A percentile compares a stretch with the other conserved stretches of the same genome.
phyloP scores from a whole-genome alignment of 2,797 vertebrate genomes.

The Phyllotis vaccarum region DNA sequence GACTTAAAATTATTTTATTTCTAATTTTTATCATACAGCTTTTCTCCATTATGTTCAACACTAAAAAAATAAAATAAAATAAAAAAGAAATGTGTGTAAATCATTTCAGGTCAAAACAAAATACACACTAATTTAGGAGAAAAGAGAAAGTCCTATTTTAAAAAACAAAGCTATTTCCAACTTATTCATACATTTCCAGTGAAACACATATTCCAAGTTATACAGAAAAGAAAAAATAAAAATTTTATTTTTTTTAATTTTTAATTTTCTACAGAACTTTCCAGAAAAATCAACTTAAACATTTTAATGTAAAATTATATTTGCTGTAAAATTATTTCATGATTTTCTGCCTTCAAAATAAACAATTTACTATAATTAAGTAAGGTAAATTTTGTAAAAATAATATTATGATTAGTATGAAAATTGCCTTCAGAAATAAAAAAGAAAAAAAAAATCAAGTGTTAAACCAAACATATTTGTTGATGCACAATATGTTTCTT shows the following conservation, averaged over 20 bases:
- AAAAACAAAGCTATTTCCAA: background rate
- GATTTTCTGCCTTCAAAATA: background rate
- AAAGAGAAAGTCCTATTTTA: background rate
- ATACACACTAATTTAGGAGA: background rate
- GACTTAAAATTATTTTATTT: background rate
- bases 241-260: no score
- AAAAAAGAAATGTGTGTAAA: background rate
- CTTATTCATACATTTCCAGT: background rate
- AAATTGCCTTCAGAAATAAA: constrained; percentile 4
- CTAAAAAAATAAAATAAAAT: background rate
- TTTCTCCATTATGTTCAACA: background rate
- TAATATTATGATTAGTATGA: background rate
- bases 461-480: background rate
- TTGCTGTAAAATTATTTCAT: background rate
- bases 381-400: background rate
- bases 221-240: background rate
- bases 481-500: background rate
- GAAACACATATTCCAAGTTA: background rate
- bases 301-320: background rate
- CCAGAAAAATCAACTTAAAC: background rate
- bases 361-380: background rate
- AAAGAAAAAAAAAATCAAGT: background rate
- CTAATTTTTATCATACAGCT: background rate
- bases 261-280: background rate
- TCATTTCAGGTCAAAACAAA: background rate